These are phyloP conservation scores for Drosophila cardini DNA, from an alignment of 1,140 invertebrate species.

Conservation along the genomic window DNA sequence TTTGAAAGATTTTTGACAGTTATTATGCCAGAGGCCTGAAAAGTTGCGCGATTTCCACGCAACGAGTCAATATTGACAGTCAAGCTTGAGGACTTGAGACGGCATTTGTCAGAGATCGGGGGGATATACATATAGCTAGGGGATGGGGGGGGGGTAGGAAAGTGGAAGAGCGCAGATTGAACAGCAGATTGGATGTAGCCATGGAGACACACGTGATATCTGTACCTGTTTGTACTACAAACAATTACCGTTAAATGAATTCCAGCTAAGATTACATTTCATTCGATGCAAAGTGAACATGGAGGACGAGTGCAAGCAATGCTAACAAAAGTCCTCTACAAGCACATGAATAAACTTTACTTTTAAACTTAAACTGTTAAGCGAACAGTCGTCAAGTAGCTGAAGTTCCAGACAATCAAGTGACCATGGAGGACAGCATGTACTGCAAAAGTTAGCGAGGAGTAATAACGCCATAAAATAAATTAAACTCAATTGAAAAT, in stretches of 20 bases:
- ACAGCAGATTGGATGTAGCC: conserved; percentile 15
- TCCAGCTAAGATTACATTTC: background rate
- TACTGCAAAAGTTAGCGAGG: no score
- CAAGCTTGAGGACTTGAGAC: conserved; percentile 35
- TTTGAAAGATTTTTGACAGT: conserved; percentile 83
- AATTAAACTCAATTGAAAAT: no score
- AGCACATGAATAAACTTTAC: no score
- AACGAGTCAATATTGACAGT: conserved; percentile 75
- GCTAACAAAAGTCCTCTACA: no score
- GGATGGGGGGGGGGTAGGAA: background rate
- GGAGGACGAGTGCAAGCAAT: background rate
- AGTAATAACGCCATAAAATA: no score
- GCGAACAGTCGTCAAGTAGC: no score
- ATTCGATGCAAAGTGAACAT: background rate
- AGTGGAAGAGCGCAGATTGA: conserved; percentile 5
- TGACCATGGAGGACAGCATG: no score
- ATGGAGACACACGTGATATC: background rate
- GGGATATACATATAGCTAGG: background rate
- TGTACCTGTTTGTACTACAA: background rate
- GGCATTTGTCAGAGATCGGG: background rate
- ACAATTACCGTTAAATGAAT: background rate
- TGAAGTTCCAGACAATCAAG: no score
- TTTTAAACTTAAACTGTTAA: no score
- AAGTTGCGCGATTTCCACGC: conserved; percentile 69
- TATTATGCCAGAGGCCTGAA: conserved; percentile 69